A percentile compares a stretch with the other conserved stretches of the same genome.
phyloP scores from a whole-genome alignment of 2,888 invertebrate genomes.

The Lottia gigantea region DNA sequence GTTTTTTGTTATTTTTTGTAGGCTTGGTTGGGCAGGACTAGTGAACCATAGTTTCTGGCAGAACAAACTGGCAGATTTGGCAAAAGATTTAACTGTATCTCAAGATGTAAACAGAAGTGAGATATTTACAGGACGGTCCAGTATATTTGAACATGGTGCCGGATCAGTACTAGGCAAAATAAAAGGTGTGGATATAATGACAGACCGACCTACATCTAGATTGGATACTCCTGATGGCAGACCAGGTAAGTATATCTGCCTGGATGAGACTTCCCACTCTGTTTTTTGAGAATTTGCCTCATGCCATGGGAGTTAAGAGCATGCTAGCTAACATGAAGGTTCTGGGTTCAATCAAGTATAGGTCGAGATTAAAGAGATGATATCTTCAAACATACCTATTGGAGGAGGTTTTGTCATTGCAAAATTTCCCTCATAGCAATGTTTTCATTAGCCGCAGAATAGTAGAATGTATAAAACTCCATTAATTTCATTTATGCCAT shows the following conservation, averaged over 20 bases:
- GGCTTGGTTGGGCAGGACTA: constrained; percentile 65
- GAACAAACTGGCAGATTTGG: constrained; percentile 57
- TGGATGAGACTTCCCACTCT: too few species aligned
- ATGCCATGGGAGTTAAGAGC: too few species aligned
- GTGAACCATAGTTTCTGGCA: constrained; percentile 67
- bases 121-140: constrained; percentile 44
- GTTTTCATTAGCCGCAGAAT: too few species aligned
- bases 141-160: constrained; percentile 54
- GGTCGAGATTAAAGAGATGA: too few species aligned
- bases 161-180: constrained; percentile 54
- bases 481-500: too few species aligned
- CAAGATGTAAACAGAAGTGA: constrained; percentile 47
- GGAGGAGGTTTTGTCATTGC: too few species aligned
- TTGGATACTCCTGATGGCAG: constrained; percentile 43
- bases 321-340: too few species aligned
- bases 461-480: too few species aligned
- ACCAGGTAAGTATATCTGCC: constrained; percentile 48
- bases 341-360: too few species aligned
- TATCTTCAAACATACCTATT: too few species aligned
- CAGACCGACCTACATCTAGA: constrained; percentile 43
- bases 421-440: too few species aligned
- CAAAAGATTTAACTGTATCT: constrained; percentile 52
- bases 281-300: too few species aligned
- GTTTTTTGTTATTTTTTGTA: constrained; percentile 28
- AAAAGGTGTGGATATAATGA: constrained; percentile 51